A percentile compares a stretch with the other conserved stretches of the same genome.
phyloP scores from a whole-genome alignment of 2,888 invertebrate species.

The Macropis europaea region DNA sequence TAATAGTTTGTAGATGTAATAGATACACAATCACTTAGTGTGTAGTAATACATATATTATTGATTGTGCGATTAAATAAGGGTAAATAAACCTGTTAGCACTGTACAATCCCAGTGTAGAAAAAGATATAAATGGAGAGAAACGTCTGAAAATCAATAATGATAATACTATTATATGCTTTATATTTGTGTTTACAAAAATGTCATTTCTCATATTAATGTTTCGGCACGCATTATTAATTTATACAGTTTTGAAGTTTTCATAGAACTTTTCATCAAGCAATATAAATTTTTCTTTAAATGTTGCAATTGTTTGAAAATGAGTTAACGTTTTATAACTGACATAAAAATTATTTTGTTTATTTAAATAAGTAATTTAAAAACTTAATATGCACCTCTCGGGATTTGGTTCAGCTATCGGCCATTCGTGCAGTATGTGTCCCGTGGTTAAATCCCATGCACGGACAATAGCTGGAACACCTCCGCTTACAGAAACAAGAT shows the following conservation, averaged over 20 bases:
- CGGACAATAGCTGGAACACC: constrained; percentile 87
- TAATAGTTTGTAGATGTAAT: constrained; percentile 3
- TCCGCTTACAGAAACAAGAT: constrained; percentile 89
- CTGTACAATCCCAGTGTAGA: constrained; percentile 76
- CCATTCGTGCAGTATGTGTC: constrained; percentile 90
- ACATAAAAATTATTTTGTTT: not conserved
- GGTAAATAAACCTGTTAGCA: constrained; percentile 73
- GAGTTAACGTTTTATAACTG: not conserved
- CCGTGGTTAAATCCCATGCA: constrained; percentile 89
- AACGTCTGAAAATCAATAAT: constrained; percentile 72
- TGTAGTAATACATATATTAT: constrained; percentile 23
- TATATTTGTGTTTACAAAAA: not conserved
- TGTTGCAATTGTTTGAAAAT: not conserved
- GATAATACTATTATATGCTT: constrained; percentile 22
- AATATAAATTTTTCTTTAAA: not conserved
- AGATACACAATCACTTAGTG: not conserved
- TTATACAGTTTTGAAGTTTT: not conserved
- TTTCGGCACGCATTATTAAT: not conserved
- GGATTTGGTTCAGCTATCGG: constrained; percentile 78
- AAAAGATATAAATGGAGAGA: constrained; percentile 77
- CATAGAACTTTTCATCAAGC: not conserved
- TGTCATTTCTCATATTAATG: not conserved
- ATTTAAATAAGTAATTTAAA: not conserved
- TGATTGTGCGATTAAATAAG: constrained; percentile 54
- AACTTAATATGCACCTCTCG: constrained; percentile 67